A percentile compares a stretch with the other conserved stretches of the same genome.
These are phyloP conservation scores for Heteromyza rotundicornis DNA, from an alignment of 2,888 invertebrate genomes.

Conservation along the genomic window DNA sequence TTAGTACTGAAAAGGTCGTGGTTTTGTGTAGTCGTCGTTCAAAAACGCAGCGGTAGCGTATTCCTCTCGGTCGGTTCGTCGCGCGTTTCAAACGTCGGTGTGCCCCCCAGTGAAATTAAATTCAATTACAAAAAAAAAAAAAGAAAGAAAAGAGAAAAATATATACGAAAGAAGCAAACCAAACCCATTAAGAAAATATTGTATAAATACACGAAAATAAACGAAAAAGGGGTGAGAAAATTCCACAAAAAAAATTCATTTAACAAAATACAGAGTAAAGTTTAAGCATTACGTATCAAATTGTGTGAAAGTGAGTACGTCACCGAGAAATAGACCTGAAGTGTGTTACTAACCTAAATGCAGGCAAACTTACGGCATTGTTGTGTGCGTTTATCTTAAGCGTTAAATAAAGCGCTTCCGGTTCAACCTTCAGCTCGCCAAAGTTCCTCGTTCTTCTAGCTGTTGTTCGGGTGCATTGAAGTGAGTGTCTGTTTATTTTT, in stretches of 20 bases:
- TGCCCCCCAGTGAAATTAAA: not conserved
- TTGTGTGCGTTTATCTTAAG: too few species aligned
- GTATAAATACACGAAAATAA: not conserved
- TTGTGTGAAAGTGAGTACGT: too few species aligned
- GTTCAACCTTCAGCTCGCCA: too few species aligned
- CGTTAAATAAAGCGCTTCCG: constrained; percentile 15
- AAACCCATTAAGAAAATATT: not conserved
- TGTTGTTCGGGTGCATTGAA: too few species aligned
- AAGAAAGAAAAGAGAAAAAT: not conserved
- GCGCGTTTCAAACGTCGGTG: not conserved
- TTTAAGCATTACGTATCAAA: too few species aligned
- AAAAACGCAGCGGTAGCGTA: constrained; percentile 29
- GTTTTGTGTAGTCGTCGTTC: constrained; percentile 59
- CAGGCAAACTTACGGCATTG: too few species aligned
- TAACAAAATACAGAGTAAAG: too few species aligned
- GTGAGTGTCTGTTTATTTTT: too few species aligned
- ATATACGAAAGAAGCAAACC: not conserved
- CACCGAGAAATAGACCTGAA: too few species aligned
- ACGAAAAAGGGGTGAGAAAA: constrained; percentile 18
- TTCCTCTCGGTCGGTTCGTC: constrained; percentile 1
- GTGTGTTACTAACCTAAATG: too few species aligned
- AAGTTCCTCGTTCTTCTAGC: too few species aligned
- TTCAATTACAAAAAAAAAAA: not conserved
- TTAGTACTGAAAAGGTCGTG: constrained; percentile 62
- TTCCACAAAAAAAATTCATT: too few species aligned